phyloP scores from a whole-genome alignment of 2,113 vertebrate species.

The Ochotona curzoniae region DNA sequence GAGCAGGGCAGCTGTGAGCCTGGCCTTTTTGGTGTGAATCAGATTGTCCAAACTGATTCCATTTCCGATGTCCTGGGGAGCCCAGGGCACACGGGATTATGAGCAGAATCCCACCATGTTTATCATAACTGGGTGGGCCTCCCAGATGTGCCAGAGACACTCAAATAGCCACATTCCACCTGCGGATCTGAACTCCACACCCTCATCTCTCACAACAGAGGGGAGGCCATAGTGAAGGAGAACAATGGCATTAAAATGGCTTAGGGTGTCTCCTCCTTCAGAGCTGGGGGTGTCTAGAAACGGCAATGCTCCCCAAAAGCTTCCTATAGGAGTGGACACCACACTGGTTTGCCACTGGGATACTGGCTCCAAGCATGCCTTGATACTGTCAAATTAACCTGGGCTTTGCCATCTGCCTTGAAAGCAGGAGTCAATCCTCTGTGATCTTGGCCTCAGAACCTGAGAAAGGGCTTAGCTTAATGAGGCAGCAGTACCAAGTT shows the following conservation, averaged over 20 bases:
- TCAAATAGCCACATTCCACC: constrained; percentile 39
- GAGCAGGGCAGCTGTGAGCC: not conserved
- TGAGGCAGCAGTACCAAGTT: not conserved
- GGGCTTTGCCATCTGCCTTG: not conserved
- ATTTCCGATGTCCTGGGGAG: not conserved
- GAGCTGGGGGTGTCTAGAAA: constrained; percentile 25
- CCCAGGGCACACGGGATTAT: not conserved
- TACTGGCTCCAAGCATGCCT: not conserved
- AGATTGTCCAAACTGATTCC: constrained; percentile 36
- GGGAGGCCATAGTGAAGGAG: not conserved
- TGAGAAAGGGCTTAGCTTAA: not conserved
- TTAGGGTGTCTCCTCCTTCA: not conserved
- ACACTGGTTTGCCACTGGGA: not conserved
- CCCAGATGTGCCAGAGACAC: constrained; percentile 27
- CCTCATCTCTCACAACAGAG: constrained; percentile 48
- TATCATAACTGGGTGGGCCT: constrained; percentile 49
- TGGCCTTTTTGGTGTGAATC: not conserved
- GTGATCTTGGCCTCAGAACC: not conserved
- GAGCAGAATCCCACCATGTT: not conserved
- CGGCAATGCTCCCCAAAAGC: not conserved
- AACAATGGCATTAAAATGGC: not conserved
- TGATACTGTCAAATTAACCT: not conserved
- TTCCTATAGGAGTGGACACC: not conserved
- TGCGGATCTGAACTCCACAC: constrained; percentile 59
- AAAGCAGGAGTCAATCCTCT: not conserved